A percentile compares a stretch with the other conserved stretches of the same genome.
phyloP scores from a whole-genome alignment of 2,797 vertebrate species.

The Trachurus trachurus region DNA sequence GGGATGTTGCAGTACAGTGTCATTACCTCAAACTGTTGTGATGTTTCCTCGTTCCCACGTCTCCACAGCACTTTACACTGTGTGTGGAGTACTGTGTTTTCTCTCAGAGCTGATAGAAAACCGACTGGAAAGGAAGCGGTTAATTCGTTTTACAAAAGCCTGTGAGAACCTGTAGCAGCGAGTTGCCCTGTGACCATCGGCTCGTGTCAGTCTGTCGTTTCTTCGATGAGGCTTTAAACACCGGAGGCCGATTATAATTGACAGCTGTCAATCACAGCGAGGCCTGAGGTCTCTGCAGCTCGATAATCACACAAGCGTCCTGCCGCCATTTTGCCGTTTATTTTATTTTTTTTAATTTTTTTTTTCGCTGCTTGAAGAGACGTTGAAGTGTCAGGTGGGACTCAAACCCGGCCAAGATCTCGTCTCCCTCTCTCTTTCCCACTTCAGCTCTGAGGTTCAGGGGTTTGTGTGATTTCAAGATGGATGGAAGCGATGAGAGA shows the following conservation, averaged over 20 bases:
- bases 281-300: neutral
- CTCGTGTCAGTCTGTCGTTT: neutral
- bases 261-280: neutral
- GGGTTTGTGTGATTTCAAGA: constrained; percentile 15
- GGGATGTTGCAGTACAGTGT: too few species aligned
- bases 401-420: constrained; percentile 18
- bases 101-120: neutral
- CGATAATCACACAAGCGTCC: too few species aligned
- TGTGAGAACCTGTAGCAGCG: too few species aligned
- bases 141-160: too few species aligned
- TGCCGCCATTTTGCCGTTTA: neutral
- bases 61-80: neutral
- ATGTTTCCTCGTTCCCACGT: neutral
- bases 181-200: neutral
- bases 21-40: too few species aligned
- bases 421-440: constrained; percentile 15
- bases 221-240: neutral
- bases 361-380: constrained; percentile 8
- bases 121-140: too few species aligned
- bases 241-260: too few species aligned
- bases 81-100: neutral
- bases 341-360: too few species aligned
- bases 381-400: constrained; percentile 16
- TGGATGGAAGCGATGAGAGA: constrained; percentile 7
- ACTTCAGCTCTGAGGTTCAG: constrained; percentile 38